Percentiles rank a stretch among this genome's conserved stretches.
Evolutionary conservation across 2,888 invertebrate species (phyloP).

Genomic region (Pseudoips prasinana): DNA sequence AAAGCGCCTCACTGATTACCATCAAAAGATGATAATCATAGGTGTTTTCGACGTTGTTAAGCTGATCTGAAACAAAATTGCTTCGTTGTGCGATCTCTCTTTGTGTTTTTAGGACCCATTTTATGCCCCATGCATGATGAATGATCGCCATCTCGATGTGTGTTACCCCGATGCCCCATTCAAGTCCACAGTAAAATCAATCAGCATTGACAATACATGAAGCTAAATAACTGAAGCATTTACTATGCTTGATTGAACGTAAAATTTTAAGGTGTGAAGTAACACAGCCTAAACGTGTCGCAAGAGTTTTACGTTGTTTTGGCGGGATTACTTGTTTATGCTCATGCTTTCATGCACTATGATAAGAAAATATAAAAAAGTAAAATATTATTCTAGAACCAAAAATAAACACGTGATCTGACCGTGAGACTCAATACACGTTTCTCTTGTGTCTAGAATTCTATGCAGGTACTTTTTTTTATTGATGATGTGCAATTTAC

Average conservation of each 20-base stretch:
- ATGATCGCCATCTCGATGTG: constrained; percentile 53
- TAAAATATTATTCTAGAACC: constrained; percentile 44
- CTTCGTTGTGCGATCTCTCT: constrained; percentile 76
- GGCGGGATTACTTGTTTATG: constrained; percentile 47
- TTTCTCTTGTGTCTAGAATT: constrained; percentile 31
- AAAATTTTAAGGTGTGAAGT: constrained; percentile 30
- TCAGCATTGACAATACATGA: constrained; percentile 56
- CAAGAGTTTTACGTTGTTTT: constrained; percentile 37
- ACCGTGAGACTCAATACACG: constrained; percentile 19
- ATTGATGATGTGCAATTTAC: constrained; percentile 67
- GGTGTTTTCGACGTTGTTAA: constrained; percentile 82
- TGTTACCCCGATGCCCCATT: constrained; percentile 41
- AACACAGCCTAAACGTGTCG: constrained; percentile 46
- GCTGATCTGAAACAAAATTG: constrained; percentile 81
- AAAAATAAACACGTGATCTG: constrained; percentile 34
- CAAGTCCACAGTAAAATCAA: constrained; percentile 42
- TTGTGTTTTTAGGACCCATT: constrained; percentile 50
- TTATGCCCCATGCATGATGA: constrained; percentile 63
- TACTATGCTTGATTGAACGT: constrained; percentile 33
- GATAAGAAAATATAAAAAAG: constrained; percentile 20
- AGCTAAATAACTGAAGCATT: constrained; percentile 50
- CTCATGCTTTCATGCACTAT: constrained; percentile 52
- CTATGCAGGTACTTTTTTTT: constrained; percentile 11
- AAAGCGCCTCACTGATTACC: constrained; percentile 76
- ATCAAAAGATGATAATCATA: constrained; percentile 82